Base-by-base conservation (phyloP, 2,113 vertebrate genomes). In the Cyprinus carpio region DNA sequence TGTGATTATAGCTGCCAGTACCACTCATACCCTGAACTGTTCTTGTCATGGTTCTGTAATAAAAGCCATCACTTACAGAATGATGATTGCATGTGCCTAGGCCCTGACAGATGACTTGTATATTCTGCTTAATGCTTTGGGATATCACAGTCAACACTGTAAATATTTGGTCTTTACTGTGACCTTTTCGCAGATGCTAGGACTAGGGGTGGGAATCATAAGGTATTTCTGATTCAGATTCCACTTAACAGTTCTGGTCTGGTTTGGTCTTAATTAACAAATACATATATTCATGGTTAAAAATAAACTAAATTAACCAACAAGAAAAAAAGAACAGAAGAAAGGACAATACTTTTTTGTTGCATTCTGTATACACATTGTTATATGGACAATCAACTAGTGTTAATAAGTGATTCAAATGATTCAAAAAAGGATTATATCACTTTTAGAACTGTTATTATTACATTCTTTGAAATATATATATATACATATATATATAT, bases 151-250 rank as follows among this genome's bases (percentile, higher is more conserved):
- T 34, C 80, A 81, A 54, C 62, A 81, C 16, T 69, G 80, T 81
- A 81, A 49, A 81, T 81, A 81, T 81, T 69, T 69, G 25, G 18
- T 23, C 43, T 69, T 65, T 31, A 54, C 43, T 81, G 27, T 81
- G 80, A 81, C 25, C 62, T 81, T 81, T 81, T 81, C 43, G 69
- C 16, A 65, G n/a, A 81, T 20, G 15, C 23, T 43, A 58, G 27
- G 29, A 77, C n/a, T 25, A 29, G 8, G 25, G 9, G 18, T 80
- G 23, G 15, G 29, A 56, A 16, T 27, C 46, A 40, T 84, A 54
- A 65, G 58, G 56, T 67, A 78, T 85, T 78, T 54, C 16, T 6
- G 1, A 71, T 71, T 72, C 20, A 71, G 20, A 40, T 71, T 40
- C 34, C 20, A 40, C 31, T 72, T 71, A 71, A 69, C 0, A 7